Percentiles rank a stretch among this genome's conserved stretches.
Conservation (phyloP, 2,797 vertebrate genomes). For the Aeoliscus strigatus region DNA sequence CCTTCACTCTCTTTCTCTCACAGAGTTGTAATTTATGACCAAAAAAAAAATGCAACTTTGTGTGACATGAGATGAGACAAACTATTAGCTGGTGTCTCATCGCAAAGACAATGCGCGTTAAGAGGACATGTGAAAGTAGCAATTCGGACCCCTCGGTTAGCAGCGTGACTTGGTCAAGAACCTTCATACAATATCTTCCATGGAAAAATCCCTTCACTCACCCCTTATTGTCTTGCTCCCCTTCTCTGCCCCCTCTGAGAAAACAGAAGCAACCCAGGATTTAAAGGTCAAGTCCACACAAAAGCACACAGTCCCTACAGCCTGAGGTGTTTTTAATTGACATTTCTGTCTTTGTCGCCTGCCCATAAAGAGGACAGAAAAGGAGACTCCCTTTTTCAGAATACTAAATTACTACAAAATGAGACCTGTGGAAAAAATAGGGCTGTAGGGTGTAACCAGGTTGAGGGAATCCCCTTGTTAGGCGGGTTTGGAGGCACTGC, state of each 20-base stretch:
- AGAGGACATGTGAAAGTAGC: slow-evolving; percentile 41
- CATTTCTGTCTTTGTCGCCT: slow-evolving; percentile 73
- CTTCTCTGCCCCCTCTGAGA: slow-evolving; percentile 61
- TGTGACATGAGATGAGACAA: too few species aligned
- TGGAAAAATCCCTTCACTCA: slow-evolving; percentile 57
- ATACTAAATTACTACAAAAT: slow-evolving; percentile 74
- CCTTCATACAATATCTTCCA: slow-evolving; percentile 54
- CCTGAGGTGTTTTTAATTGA: slow-evolving; percentile 79
- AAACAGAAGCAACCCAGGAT: slow-evolving; percentile 75
- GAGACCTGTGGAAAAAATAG: slow-evolving; percentile 63
- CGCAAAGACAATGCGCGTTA: slow-evolving; percentile 24
- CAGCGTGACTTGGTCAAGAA: slow-evolving; percentile 65
- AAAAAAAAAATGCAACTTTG: too few species aligned
- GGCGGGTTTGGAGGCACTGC: slow-evolving; percentile 51
- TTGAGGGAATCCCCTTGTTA: slow-evolving; percentile 71
- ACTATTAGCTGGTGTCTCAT: slow-evolving; percentile 13
- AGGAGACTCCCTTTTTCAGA: slow-evolving; percentile 58
- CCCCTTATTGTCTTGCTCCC: slow-evolving; percentile 62
- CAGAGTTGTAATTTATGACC: too few species aligned
- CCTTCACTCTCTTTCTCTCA: neutral
- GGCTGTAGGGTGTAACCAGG: slow-evolving; percentile 64
- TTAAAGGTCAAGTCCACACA: slow-evolving; percentile 80
- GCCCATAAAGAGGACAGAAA: slow-evolving; percentile 57
- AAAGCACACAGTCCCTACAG: slow-evolving; percentile 64
- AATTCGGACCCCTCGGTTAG: slow-evolving; percentile 58